Percentiles rank a stretch among this genome's conserved stretches.
phyloP scores from a whole-genome alignment of 2,888 invertebrate species.

The Trissoscelio sp. region DNA sequence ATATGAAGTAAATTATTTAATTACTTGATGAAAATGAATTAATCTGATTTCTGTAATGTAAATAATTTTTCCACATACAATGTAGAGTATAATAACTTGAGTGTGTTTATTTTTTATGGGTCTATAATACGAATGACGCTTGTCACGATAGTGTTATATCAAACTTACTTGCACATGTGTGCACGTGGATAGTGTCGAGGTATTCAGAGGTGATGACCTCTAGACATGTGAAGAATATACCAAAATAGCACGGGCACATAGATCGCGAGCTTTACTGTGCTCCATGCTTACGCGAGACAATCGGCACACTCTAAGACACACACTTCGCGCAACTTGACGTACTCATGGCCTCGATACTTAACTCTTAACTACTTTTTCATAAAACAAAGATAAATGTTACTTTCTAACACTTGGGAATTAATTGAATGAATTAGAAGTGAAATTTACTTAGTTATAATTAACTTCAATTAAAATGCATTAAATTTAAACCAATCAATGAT shows the following conservation, averaged over 20 bases:
- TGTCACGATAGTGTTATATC: conserved; percentile 52
- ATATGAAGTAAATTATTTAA: no score
- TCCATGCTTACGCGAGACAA: conserved; percentile 50
- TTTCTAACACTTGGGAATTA: no score
- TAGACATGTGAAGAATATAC: conserved; percentile 71
- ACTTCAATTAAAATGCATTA: no score
- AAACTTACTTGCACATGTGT: conserved; percentile 39
- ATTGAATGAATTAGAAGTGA: no score
- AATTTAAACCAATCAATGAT: no score
- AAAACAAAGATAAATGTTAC: background rate
- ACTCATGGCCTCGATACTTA: conserved; percentile 30
- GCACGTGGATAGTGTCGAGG: conserved; percentile 61
- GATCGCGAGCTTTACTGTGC: conserved; percentile 58
- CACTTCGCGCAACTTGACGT: conserved; percentile 13
- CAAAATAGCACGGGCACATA: conserved; percentile 71
- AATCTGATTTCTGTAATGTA: no score
- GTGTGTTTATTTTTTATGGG: conserved; percentile 42
- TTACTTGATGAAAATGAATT: no score
- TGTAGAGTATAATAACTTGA: conserved; percentile 5
- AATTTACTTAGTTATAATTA: no score
- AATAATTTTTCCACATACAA: no score
- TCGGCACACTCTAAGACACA: conserved; percentile 27
- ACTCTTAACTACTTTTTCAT: background rate
- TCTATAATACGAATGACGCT: conserved; percentile 63
- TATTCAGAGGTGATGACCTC: conserved; percentile 75